These are phyloP conservation scores for Drosophila affinis DNA, from an alignment of 2,888 invertebrate genomes.

Conservation along the genomic window DNA sequence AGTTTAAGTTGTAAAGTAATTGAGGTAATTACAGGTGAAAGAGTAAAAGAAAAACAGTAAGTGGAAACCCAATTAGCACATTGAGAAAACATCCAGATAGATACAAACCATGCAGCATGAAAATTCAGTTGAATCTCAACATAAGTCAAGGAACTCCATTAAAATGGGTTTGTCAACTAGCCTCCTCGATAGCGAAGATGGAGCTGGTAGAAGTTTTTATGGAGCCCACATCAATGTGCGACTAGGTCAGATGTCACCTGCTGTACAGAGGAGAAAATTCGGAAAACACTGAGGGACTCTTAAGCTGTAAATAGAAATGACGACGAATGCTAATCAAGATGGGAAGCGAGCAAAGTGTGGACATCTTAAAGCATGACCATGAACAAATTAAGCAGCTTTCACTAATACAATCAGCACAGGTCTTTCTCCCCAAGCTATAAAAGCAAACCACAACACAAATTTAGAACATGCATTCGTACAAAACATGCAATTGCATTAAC, in stretches of 20 bases:
- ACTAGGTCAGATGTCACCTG: conserved; percentile 42
- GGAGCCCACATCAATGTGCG: conserved; percentile 28
- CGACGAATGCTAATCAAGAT: conserved; percentile 38
- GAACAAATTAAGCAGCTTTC: conserved; percentile 3
- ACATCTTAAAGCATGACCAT: background rate
- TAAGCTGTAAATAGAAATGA: conserved; percentile 44
- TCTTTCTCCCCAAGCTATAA: too few species aligned
- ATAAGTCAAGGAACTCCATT: background rate
- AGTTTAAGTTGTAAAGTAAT: background rate
- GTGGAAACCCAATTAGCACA: conserved; percentile 20
- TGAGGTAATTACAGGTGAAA: too few species aligned
- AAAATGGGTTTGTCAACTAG: background rate
- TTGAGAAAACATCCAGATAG: background rate
- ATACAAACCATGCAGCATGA: conserved; percentile 6
- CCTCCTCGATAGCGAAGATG: conserved; percentile 28
- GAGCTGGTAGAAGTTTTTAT: conserved; percentile 42
- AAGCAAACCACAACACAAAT: too few species aligned
- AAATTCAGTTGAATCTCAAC: conserved; percentile 6
- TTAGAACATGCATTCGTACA: too few species aligned
- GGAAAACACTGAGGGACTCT: background rate
- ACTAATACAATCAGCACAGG: background rate
- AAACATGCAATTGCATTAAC: too few species aligned
- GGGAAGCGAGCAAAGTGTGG: conserved; percentile 17
- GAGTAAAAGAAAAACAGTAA: background rate
- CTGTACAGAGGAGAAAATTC: background rate